phyloP scores from a whole-genome alignment of 2,888 invertebrate species.

The Pollenia amentaria region DNA sequence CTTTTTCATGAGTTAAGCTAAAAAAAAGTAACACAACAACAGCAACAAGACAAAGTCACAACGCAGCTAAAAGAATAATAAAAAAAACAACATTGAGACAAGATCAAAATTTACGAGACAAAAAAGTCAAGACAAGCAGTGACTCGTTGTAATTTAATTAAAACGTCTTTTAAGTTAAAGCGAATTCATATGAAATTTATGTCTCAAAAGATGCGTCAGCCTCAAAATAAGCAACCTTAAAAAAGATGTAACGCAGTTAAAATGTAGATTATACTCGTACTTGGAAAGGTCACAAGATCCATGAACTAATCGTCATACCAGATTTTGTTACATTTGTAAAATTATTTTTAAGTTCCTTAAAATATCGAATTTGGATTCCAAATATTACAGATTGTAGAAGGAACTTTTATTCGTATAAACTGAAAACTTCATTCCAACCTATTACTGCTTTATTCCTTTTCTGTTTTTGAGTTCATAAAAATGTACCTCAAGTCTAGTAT shows the following conservation, averaged over 20 bases:
- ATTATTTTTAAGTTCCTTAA: too few species aligned
- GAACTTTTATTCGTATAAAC: too few species aligned
- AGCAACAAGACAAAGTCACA: neutral
- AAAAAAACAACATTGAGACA: constrained; percentile 48
- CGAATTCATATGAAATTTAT: constrained; percentile 77
- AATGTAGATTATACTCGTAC: neutral
- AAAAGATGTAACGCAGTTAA: constrained; percentile 44
- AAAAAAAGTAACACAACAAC: constrained; percentile 1
- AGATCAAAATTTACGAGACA: constrained; percentile 62
- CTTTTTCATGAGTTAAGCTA: neutral
- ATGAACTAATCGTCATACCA: too few species aligned
- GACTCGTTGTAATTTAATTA: constrained; percentile 79
- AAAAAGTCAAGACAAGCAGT: constrained; percentile 51
- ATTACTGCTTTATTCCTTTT: neutral
- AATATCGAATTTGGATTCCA: too few species aligned
- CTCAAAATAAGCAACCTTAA: constrained; percentile 49
- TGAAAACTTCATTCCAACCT: too few species aligned
- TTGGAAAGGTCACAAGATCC: too few species aligned
- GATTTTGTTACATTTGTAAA: too few species aligned
- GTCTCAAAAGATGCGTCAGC: constrained; percentile 66
- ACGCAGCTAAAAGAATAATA: neutral
- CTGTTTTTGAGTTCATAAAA: constrained; percentile 78
- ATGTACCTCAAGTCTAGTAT: constrained; percentile 76
- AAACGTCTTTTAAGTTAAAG: constrained; percentile 79
- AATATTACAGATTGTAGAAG: too few species aligned